Percentiles rank a stretch among this genome's conserved stretches.
These are phyloP conservation scores for Hippocampus zosterae DNA, from an alignment of 2,113 vertebrate genomes.

Conservation along the genomic window DNA sequence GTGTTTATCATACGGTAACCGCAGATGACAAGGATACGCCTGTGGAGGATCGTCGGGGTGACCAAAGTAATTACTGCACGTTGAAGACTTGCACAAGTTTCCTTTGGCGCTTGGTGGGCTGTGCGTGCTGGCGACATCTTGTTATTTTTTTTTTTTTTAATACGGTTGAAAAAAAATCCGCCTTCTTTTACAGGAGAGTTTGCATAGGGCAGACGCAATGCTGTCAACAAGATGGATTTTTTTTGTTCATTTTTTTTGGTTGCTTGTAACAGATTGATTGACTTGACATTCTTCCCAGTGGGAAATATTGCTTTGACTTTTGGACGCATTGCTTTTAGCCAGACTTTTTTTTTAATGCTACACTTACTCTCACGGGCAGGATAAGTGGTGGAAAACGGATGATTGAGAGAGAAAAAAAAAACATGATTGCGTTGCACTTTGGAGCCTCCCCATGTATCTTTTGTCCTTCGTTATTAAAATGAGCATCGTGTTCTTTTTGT, in stretches of 20 bases:
- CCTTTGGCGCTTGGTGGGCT: neutral
- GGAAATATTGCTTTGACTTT: neutral
- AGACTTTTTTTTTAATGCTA: too few species aligned
- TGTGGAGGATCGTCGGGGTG: conserved; percentile 5
- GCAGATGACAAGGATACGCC: conserved; percentile 15
- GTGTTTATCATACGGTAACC: neutral
- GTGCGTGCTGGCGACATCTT: too few species aligned
- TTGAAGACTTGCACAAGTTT: neutral
- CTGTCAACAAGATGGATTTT: neutral
- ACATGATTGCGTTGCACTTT: neutral
- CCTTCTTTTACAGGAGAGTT: neutral
- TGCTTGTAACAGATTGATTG: neutral
- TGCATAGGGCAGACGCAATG: neutral
- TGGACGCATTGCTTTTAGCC: neutral
- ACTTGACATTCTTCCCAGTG: neutral
- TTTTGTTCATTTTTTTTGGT: neutral
- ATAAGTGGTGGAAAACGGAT: neutral
- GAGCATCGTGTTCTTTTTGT: neutral
- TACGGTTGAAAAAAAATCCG: neutral
- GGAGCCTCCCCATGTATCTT: neutral
- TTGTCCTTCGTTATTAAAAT: neutral
- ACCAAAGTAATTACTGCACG: neutral
- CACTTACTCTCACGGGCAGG: too few species aligned
- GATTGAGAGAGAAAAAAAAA: neutral
- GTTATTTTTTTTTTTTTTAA: neutral